These are phyloP conservation scores for Spongia lamella DNA, from an alignment of 37 sponge, comb jelly and placozoan genomes.

Conservation along the genomic window DNA sequence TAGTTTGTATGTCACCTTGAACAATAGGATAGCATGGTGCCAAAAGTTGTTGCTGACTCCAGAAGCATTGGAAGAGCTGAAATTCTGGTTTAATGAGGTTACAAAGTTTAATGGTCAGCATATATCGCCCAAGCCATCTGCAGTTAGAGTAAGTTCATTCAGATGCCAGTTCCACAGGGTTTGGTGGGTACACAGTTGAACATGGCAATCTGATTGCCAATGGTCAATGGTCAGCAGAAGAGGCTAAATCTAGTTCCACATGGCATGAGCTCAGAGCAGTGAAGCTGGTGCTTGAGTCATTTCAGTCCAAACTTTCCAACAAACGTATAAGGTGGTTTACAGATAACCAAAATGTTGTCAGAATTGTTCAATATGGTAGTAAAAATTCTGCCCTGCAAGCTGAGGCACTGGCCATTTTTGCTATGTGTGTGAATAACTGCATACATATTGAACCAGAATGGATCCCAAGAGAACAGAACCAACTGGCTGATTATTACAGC, in stretches of 20 bases:
- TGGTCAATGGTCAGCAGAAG: slow-evolving; percentile 7
- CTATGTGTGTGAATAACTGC: not conserved
- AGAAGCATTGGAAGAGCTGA: not conserved
- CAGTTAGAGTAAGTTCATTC: slow-evolving; percentile 24
- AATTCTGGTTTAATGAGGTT: too few species aligned
- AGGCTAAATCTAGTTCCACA: slow-evolving; percentile 23
- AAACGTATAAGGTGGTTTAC: too few species aligned
- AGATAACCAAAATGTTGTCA: too few species aligned
- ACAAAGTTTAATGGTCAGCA: too few species aligned
- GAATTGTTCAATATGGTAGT: slow-evolving; percentile 24
- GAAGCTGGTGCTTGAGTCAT: slow-evolving; percentile 8
- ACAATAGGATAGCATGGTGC: slow-evolving; percentile 10
- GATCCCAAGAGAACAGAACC: slow-evolving; percentile 36
- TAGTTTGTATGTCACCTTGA: slow-evolving; percentile 3
- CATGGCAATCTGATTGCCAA: slow-evolving; percentile 1
- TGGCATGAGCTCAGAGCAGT: slow-evolving; percentile 33
- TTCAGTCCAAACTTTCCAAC: not conserved
- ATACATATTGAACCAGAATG: slow-evolving; percentile 34
- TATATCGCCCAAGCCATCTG: not conserved
- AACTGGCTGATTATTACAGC: slow-evolving; percentile 25
- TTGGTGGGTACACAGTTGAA: slow-evolving; percentile 26
- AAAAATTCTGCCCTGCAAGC: slow-evolving; percentile 13
- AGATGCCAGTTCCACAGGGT: slow-evolving; percentile 41
- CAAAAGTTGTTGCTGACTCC: not conserved
- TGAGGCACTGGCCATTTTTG: slow-evolving; percentile 13